phyloP scores from a whole-genome alignment of 2,888 invertebrate species.

The Dynastes hyllus region DNA sequence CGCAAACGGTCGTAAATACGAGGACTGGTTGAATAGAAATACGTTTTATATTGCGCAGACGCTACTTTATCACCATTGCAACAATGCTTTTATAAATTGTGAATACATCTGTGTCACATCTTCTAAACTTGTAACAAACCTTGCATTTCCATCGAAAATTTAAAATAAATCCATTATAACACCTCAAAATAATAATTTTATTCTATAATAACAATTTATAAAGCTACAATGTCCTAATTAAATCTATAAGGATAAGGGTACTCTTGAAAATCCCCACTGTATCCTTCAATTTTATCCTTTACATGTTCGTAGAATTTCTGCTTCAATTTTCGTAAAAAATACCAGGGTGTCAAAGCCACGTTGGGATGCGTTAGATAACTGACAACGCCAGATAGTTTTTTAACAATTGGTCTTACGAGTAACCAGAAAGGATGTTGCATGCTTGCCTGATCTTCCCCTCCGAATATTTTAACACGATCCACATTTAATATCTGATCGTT shows the following conservation, averaged over 20 bases:
- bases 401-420: slow-evolving; percentile 24
- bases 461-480: not conserved
- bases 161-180: too few relatives aligned
- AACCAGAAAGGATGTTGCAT: not conserved
- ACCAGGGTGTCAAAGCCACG: slow-evolving; percentile 23
- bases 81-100: too few relatives aligned
- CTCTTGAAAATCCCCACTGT: not conserved
- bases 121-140: too few relatives aligned
- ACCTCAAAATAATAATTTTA: too few relatives aligned
- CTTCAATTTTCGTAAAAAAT: slow-evolving; percentile 20
- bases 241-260: slow-evolving; percentile 47
- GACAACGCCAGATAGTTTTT: slow-evolving; percentile 10
- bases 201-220: too few relatives aligned
- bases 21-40: too few relatives aligned
- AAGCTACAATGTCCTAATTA: too few relatives aligned
- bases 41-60: too few relatives aligned
- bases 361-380: slow-evolving; percentile 44
- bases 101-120: too few relatives aligned
- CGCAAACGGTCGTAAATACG: too few relatives aligned
- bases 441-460: not conserved
- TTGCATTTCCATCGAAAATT: too few relatives aligned
- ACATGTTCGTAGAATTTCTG: slow-evolving; percentile 20
- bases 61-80: too few relatives aligned
- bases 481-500: not conserved
- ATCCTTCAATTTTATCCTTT: slow-evolving; percentile 3